Conservation (phyloP, 2,113 vertebrate genomes). For the Microcebus ravelobensis region DNA sequence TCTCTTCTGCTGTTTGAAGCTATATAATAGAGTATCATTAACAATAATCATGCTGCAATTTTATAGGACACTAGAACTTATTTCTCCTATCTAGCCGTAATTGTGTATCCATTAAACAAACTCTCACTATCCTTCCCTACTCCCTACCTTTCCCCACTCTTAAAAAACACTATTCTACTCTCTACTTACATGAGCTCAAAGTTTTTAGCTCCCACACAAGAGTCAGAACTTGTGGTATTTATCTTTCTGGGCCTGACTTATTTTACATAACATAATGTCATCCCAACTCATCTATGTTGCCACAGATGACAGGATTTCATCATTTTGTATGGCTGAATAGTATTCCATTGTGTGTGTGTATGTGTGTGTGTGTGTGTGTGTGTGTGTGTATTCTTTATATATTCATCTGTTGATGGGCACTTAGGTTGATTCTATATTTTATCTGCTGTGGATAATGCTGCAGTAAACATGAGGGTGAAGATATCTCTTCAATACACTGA, state of each 20-base stretch:
- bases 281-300: not conserved
- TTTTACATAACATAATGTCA: not conserved
- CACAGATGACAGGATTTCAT: not conserved
- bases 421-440: not conserved
- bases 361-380: too few species aligned
- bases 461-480: not conserved
- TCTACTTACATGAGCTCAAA: not conserved
- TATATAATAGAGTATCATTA: not conserved
- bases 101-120: not conserved
- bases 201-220: not conserved
- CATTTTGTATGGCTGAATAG: not conserved
- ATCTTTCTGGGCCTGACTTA: not conserved
- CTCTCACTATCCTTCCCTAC: not conserved
- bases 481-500: not conserved
- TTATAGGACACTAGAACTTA: not conserved
- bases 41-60: not conserved
- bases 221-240: not conserved
- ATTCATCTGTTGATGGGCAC: not conserved
- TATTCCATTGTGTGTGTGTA: too few species aligned
- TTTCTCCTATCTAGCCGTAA: not conserved
- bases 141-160: not conserved
- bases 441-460: not conserved
- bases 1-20: not conserved
- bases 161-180: not conserved
- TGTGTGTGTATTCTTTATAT: not conserved